Base-by-base conservation (phyloP, 2,888 invertebrate genomes). In the Idaea aversata region DNA sequence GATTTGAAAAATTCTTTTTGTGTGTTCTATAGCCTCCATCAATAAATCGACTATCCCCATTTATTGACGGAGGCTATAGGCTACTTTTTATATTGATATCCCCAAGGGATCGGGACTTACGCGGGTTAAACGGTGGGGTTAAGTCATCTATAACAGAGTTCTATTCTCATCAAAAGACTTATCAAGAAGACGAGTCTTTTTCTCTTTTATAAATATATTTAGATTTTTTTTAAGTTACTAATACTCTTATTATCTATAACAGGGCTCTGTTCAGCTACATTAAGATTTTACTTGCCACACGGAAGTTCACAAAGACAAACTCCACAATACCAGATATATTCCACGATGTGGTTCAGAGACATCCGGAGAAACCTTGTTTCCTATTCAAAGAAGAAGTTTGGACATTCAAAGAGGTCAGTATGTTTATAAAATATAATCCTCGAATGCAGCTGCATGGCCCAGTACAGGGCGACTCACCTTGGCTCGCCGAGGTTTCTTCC, bases 361-460 rank as follows among this genome's bases (percentile, higher is more conserved):
- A 97, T 87, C 98, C 98, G 0, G 94, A 97, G 74, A 98, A 98
- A 89, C 88, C 95, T 25, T 97, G 97, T 74, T 96, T 98, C 74
- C 88, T 98, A 64, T 96, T 94, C 79, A 97, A 98, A 84, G 96
- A 97, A 80, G 95, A 96, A 93, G 94, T 95, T 76, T 98, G 97
- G 97, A 97, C 97, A 2, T 98, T 97, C 84, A 94, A 95, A 75
- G 95, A 98, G 94, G 96, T 98, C 67, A 63, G 79, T 78, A 69
- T 59, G 0, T 1, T 34, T 34, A 61, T 36, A 63, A 13, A 15
- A 57, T 36, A 7, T 16, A 4, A 47, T 47, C 47, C 13, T 10
- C 13, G 13, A 47, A 47, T 47, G 47, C 47, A 13, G 4, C 25
- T 25, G 25, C 25, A 3, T 25, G 25, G 25, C 25, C 25, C 25